Conservation (phyloP, 53 echinoderm and acorn worm genomes). For the Antedon mediterranea region DNA sequence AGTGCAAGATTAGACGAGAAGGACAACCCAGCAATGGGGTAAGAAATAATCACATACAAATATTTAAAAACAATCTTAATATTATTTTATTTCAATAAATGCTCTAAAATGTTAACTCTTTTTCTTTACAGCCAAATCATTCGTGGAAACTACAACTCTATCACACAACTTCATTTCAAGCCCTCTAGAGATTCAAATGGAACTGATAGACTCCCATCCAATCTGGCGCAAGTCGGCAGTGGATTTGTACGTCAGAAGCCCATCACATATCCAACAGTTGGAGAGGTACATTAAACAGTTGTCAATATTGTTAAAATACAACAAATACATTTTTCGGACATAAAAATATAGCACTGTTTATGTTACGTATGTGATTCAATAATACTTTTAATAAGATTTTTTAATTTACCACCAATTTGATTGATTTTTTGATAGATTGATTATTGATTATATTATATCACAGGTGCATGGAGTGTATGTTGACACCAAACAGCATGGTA, state of each 20-base stretch:
- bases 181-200: conserved; percentile 64
- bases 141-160: conserved; percentile 69
- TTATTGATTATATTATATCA: too few species aligned
- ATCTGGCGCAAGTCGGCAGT: conserved; percentile 72
- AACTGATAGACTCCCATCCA: conserved; percentile 46
- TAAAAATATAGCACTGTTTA: too few species aligned
- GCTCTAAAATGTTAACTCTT: background rate
- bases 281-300: conserved; percentile 23
- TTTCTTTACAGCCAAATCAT: conserved; percentile 44
- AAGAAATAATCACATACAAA: too few species aligned
- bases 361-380: background rate
- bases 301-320: background rate
- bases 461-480: conserved; percentile 81
- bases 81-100: too few species aligned
- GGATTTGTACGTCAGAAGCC: conserved; percentile 88
- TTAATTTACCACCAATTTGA: too few species aligned
- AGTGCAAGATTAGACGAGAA: conserved; percentile 65
- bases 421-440: too few species aligned
- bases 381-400: too few species aligned
- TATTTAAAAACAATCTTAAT: too few species aligned
- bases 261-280: conserved; percentile 78
- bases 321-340: too few species aligned
- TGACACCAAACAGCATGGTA: conserved; percentile 76
- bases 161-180: conserved; percentile 84
- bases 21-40: conserved; percentile 99